phyloP scores from a whole-genome alignment of 2,113 vertebrate species.

The Panurus biarmicus region DNA sequence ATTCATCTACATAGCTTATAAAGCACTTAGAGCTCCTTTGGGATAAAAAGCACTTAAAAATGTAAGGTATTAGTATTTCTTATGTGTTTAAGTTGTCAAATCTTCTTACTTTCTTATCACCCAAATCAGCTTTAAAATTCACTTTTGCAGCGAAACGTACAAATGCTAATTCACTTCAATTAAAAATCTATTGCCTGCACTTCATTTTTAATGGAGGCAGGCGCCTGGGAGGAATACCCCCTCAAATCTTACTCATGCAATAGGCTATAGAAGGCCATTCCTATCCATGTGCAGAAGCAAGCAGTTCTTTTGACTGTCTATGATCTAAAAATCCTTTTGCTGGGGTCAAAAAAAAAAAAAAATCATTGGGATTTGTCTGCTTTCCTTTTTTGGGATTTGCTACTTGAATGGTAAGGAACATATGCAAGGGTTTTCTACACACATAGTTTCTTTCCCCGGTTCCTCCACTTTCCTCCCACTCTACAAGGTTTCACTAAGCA shows the following conservation, averaged over 20 bases:
- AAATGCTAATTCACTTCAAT: conserved; percentile 16
- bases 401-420: not conserved
- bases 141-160: not conserved
- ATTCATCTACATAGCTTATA: conserved; percentile 28
- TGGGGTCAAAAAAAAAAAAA: not conserved
- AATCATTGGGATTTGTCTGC: not conserved
- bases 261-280: not conserved
- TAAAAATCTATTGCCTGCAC: conserved; percentile 20
- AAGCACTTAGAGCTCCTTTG: conserved; percentile 53
- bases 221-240: not conserved
- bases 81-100: conserved; percentile 58
- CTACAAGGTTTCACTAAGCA: not conserved
- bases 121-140: conserved; percentile 42
- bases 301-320: not conserved
- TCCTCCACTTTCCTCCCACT: not conserved
- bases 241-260: not conserved
- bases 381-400: not conserved
- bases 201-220: not conserved
- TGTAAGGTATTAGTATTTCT: conserved; percentile 47
- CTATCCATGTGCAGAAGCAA: not conserved
- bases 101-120: conserved; percentile 32
- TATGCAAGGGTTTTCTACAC: not conserved
- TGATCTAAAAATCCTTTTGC: not conserved
- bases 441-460: not conserved
- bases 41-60: conserved; percentile 55